A percentile compares a stretch with the other conserved stretches of the same genome.
These are phyloP conservation scores for Nebria brevicollis DNA, from an alignment of 2,888 invertebrate genomes.

Conservation along the genomic window DNA sequence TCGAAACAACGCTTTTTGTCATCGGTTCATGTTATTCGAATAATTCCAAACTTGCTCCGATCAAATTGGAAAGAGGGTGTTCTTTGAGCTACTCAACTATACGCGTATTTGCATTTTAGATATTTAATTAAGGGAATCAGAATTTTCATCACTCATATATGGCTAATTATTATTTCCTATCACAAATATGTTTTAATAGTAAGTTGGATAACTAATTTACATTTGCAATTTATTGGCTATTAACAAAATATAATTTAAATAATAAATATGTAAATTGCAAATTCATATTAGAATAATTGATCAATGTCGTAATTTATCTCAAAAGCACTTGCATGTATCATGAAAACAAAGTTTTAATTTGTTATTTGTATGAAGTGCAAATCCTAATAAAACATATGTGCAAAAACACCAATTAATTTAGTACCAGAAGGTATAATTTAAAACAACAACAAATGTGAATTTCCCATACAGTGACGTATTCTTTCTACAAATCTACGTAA, in stretches of 20 bases:
- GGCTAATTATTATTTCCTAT: neutral
- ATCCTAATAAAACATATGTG: neutral
- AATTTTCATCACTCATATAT: neutral
- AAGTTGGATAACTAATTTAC: neutral
- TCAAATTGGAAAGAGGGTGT: neutral
- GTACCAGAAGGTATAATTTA: neutral
- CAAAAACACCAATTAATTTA: neutral
- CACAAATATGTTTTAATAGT: neutral
- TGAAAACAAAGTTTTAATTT: too few species aligned
- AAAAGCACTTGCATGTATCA: too few species aligned
- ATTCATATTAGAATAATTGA: too few species aligned
- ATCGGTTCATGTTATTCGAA: slow-evolving; percentile 14
- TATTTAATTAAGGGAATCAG: slow-evolving; percentile 12
- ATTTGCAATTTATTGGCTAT: too few species aligned
- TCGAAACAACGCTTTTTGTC: slow-evolving; percentile 19
- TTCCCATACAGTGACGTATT: slow-evolving; percentile 11
- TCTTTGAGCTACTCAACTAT: slow-evolving; percentile 10
- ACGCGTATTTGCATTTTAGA: slow-evolving; percentile 17
- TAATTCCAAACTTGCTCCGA: slow-evolving; percentile 13
- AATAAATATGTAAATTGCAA: too few species aligned
- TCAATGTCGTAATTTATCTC: too few species aligned
- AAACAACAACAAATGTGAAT: slow-evolving; percentile 2
- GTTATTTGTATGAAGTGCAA: neutral
- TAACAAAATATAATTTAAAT: too few species aligned
- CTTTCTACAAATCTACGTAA: neutral